These are phyloP conservation scores for Barbus barbus DNA, from an alignment of 2,113 vertebrate species.

Conservation along the genomic window DNA sequence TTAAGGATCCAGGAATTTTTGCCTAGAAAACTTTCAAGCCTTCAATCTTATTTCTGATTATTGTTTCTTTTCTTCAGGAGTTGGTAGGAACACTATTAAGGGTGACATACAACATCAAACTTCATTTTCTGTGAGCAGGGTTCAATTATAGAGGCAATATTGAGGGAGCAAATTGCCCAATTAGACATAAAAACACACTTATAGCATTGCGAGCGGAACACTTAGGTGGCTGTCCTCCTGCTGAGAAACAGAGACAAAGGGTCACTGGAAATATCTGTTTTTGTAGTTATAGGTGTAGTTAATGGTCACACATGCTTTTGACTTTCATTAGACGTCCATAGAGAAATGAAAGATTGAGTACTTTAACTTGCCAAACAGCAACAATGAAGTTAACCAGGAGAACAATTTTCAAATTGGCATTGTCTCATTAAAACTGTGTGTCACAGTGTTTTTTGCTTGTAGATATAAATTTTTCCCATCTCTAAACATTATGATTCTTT, in stretches of 20 bases:
- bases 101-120: slow-evolving; percentile 58
- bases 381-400: background rate
- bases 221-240: slow-evolving; percentile 44
- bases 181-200: slow-evolving; percentile 54
- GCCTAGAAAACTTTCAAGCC: background rate
- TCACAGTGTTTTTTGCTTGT: background rate
- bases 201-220: slow-evolving; percentile 36
- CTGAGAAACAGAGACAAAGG: slow-evolving; percentile 40
- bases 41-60: background rate
- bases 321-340: slow-evolving; percentile 40
- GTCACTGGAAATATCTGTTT: slow-evolving; percentile 32
- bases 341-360: slow-evolving; percentile 38
- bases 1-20: slow-evolving; percentile 4
- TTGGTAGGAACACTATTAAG: slow-evolving; percentile 38
- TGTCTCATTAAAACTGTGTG: slow-evolving; percentile 1
- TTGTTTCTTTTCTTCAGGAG: slow-evolving; percentile 32
- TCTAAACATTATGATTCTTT: background rate
- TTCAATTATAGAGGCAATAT: slow-evolving; percentile 43
- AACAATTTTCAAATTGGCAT: background rate
- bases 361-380: background rate
- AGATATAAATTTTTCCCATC: background rate
- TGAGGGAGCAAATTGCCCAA: slow-evolving; percentile 56
- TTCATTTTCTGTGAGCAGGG: slow-evolving; percentile 47
- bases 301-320: slow-evolving; percentile 38
- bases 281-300: slow-evolving; percentile 36